phyloP scores from a whole-genome alignment of 2,113 vertebrate species.

The Atlantisia rogersi region DNA sequence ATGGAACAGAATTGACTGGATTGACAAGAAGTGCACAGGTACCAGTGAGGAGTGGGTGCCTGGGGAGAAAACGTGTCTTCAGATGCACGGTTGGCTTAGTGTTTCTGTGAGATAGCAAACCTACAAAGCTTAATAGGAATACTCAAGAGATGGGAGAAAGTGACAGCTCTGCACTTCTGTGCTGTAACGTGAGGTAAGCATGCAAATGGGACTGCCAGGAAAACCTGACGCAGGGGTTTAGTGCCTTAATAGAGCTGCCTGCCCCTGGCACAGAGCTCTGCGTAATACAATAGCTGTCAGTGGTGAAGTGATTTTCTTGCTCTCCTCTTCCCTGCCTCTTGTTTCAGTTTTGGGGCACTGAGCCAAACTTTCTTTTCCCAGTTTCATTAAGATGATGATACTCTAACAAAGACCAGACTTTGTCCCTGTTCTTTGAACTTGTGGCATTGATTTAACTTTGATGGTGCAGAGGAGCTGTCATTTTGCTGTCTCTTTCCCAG shows the following conservation, averaged over 20 bases:
- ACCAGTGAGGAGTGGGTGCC: not conserved
- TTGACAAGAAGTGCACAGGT: not conserved
- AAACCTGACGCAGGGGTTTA: not conserved
- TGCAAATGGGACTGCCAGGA: not conserved
- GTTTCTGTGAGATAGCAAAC: not conserved
- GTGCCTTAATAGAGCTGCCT: not conserved
- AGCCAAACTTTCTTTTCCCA: not conserved
- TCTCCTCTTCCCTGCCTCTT: not conserved
- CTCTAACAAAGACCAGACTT: not conserved
- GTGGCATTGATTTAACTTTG: not conserved
- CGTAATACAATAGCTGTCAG: not conserved
- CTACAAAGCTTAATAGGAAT: not conserved
- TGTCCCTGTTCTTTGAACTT: not conserved
- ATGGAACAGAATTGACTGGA: not conserved
- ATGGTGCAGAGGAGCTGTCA: not conserved
- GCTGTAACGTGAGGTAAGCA: not conserved
- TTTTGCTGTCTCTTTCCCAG: not conserved
- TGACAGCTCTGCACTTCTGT: not conserved
- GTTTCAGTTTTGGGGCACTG: not conserved
- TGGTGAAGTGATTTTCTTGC: not conserved
- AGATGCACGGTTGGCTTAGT: not conserved
- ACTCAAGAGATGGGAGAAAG: not conserved
- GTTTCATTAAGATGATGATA: fast-evolving
- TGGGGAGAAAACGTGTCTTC: fast-evolving
- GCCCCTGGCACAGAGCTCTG: not conserved